Conservation (phyloP, 2,113 vertebrate species). For the Morone saxatilis region DNA sequence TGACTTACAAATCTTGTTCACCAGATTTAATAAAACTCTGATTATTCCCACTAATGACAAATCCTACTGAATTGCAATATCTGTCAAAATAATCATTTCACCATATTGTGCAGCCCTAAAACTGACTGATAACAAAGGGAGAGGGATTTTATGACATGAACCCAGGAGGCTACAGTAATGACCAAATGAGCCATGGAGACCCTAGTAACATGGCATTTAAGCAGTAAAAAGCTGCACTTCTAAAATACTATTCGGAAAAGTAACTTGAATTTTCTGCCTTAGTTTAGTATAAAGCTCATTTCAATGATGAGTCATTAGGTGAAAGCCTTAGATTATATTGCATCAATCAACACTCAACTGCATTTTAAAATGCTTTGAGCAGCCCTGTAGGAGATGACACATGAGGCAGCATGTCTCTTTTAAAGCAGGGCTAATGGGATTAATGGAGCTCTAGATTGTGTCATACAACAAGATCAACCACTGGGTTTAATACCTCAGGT, state of each 20-base stretch:
- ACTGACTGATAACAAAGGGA: too few species aligned
- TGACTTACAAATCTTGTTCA: too few species aligned
- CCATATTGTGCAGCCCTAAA: background rate
- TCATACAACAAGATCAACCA: background rate
- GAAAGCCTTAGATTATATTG: background rate
- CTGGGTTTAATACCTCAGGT: constrained; percentile 2
- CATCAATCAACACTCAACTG: constrained; percentile 9
- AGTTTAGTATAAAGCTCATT: background rate
- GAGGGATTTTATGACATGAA: background rate
- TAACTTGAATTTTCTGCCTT: too few species aligned
- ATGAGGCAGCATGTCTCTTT: background rate
- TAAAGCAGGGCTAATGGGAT: constrained; percentile 27
- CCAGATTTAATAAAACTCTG: too few species aligned
- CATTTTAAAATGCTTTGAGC: background rate
- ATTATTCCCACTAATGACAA: too few species aligned
- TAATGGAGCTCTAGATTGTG: constrained; percentile 14
- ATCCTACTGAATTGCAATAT: too few species aligned
- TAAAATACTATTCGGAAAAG: background rate
- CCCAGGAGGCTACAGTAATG: background rate
- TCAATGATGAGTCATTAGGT: background rate
- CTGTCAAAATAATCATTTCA: too few species aligned
- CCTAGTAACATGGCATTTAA: background rate
- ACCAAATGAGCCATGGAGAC: background rate
- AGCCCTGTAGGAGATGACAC: constrained; percentile 5
- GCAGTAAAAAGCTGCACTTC: background rate